phyloP scores from a whole-genome alignment of 2,797 vertebrate genomes.

The Propithecus perrieri region DNA sequence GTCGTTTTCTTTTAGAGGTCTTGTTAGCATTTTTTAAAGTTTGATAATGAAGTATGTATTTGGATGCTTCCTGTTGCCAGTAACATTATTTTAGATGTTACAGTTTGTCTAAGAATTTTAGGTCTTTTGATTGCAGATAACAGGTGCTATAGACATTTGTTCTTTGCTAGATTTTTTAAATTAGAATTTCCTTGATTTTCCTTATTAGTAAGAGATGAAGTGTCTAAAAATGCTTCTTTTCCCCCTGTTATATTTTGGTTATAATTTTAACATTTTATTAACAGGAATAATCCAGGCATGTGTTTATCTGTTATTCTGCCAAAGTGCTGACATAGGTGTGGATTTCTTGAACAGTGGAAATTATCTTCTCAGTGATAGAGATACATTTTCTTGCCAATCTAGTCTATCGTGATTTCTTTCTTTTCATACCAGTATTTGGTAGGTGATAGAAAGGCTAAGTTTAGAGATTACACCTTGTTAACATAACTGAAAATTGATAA shows the following conservation, averaged over 20 bases:
- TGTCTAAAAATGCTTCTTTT: not conserved
- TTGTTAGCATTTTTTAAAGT: slow-evolving; percentile 16
- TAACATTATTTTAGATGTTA: not conserved
- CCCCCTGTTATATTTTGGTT: not conserved
- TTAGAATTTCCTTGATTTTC: not conserved
- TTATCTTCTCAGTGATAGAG: not conserved
- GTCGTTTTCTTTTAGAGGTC: not conserved
- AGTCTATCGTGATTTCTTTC: slow-evolving; percentile 25
- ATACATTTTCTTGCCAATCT: not conserved
- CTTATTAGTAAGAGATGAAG: not conserved
- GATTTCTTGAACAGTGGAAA: not conserved
- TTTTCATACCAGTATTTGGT: not conserved
- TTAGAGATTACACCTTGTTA: not conserved
- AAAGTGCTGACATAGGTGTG: not conserved
- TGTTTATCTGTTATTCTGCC: not conserved
- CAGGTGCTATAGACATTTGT: slow-evolving; percentile 10
- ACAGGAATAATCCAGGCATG: not conserved
- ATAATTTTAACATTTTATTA: slow-evolving; percentile 12
- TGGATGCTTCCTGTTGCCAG: not conserved
- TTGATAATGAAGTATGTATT: not conserved
- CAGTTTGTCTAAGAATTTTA: not conserved
- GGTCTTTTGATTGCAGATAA: not conserved
- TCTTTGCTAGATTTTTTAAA: not conserved
- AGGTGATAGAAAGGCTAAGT: slow-evolving; percentile 11
- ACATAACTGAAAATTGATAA: slow-evolving; percentile 25